Evolutionary conservation across 1,140 invertebrate species (phyloP).

Genomic region (Drosophila pachea): DNA sequence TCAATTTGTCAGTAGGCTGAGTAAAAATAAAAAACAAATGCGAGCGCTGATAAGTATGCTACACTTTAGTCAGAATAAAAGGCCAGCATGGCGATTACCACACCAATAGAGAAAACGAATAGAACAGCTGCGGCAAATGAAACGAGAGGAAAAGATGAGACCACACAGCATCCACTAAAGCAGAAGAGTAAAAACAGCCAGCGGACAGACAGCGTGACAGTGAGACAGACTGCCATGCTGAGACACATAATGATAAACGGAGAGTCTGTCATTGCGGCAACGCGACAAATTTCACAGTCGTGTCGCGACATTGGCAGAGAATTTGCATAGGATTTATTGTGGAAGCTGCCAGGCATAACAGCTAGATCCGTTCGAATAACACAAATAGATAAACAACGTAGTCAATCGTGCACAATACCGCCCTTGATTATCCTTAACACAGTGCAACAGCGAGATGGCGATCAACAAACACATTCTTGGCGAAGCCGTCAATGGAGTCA

Average conservation of each 20-base stretch:
- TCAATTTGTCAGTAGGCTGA: not conserved
- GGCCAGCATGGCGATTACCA: not conserved
- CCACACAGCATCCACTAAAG: not conserved
- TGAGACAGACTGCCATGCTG: too few relatives aligned
- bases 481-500: slow-evolving; percentile 2
- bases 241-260: too few relatives aligned
- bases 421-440: slow-evolving; percentile 40
- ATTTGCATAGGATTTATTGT: slow-evolving; percentile 72
- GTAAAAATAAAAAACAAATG: slow-evolving; percentile 5
- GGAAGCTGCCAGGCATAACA: slow-evolving; percentile 39
- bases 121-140: not conserved
- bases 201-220: not conserved
- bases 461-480: not conserved
- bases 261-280: not conserved
- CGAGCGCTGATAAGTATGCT: slow-evolving; percentile 32
- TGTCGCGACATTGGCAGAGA: slow-evolving; percentile 51
- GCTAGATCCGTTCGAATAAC: too few relatives aligned
- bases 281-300: too few relatives aligned
- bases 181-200: not conserved
- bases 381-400: slow-evolving; percentile 28
- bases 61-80: slow-evolving; percentile 2
- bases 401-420: too few relatives aligned
- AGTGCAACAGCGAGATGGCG: too few relatives aligned
- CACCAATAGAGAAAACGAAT: not conserved
- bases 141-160: not conserved